Evolutionary conservation across 2,113 vertebrate genomes (phyloP).

Genomic region (Scomber colias): DNA sequence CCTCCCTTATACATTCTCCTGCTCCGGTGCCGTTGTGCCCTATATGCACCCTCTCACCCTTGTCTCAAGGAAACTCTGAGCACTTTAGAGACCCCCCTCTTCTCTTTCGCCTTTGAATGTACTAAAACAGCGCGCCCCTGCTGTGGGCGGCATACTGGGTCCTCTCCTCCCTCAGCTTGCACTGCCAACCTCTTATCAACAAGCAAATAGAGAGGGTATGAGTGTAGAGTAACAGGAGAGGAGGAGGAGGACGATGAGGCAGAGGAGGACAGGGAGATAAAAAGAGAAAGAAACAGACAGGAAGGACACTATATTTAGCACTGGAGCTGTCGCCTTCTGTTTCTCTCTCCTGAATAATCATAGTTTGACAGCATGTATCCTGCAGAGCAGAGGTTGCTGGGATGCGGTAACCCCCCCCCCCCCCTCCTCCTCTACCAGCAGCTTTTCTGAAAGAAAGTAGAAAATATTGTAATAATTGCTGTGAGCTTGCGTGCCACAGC

Average conservation of each 20-base stretch:
- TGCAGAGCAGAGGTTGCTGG: constrained; percentile 81
- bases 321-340: constrained; percentile 84
- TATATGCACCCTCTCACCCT: background rate
- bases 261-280: constrained; percentile 60
- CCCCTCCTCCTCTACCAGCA: constrained; percentile 26
- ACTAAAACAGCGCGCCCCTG: constrained; percentile 51
- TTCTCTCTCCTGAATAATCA: constrained; percentile 79
- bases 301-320: constrained; percentile 86
- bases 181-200: constrained; percentile 67
- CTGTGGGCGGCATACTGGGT: constrained; percentile 51
- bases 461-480: constrained; percentile 70
- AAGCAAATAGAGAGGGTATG: constrained; percentile 59
- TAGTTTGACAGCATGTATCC: constrained; percentile 82
- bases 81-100: constrained; percentile 39
- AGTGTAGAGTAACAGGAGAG: constrained; percentile 61
- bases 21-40: constrained; percentile 15
- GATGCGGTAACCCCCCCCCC: constrained; percentile 61
- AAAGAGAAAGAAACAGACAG: constrained; percentile 74
- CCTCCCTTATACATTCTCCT: constrained; percentile 9
- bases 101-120: constrained; percentile 27
- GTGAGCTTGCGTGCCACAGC: constrained; percentile 67
- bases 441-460: constrained; percentile 66
- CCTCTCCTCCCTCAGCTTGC: constrained; percentile 48
- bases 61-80: constrained; percentile 36
- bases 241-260: constrained; percentile 58